These are phyloP conservation scores for Cynopterus sphinx DNA, from an alignment of 2,797 vertebrate species.

Conservation along the genomic window DNA sequence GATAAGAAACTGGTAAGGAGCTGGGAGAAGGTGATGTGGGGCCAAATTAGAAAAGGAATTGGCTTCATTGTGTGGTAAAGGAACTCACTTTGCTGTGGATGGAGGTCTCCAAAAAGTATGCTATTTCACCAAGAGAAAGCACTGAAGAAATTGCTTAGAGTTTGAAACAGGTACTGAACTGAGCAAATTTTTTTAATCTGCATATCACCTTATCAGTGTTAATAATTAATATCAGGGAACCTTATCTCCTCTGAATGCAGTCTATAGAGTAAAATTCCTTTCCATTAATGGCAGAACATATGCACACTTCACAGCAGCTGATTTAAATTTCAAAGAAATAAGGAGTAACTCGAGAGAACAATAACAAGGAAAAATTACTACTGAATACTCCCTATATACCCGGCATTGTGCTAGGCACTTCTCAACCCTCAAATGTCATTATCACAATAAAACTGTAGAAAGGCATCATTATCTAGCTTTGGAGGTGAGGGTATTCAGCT, in stretches of 20 bases:
- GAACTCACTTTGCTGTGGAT: background rate
- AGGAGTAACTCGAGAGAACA: background rate
- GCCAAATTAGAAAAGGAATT: background rate
- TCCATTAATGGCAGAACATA: background rate
- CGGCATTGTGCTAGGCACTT: background rate
- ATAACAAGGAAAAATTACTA: background rate
- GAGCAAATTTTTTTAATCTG: background rate
- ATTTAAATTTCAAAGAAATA: background rate
- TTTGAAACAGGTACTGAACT: background rate
- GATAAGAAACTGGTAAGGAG: background rate
- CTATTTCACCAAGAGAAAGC: background rate
- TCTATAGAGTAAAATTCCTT: background rate
- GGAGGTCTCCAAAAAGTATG: background rate
- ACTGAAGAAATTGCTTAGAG: background rate
- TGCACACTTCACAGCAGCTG: background rate
- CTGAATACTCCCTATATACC: background rate
- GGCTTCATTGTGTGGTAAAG: background rate
- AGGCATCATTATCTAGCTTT: background rate
- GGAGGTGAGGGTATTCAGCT: background rate
- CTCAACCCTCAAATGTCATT: background rate
- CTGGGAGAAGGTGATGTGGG: rapidly evolving
- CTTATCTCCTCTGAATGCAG: background rate
- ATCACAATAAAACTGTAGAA: background rate
- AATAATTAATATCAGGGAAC: background rate
- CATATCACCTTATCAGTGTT: background rate